A percentile compares a stretch with the other conserved stretches of the same genome.
Conservation (phyloP, 2,113 vertebrate genomes). For the Dinomys branickii region DNA sequence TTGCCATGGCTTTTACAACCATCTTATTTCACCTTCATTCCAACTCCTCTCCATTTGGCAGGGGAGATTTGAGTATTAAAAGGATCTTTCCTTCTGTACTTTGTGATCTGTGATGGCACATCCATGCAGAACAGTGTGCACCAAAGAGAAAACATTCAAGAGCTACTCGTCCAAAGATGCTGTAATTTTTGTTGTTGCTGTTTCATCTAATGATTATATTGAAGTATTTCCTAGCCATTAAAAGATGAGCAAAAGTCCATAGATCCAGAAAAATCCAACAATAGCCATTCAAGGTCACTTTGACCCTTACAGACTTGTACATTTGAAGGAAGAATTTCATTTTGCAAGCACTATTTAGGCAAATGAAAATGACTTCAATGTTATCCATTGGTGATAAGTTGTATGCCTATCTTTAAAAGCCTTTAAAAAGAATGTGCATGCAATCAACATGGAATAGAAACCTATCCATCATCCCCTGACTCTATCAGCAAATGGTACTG, state of each 20-base stretch:
- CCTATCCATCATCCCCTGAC: conserved; percentile 58
- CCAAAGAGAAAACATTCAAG: background rate
- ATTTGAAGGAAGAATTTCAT: background rate
- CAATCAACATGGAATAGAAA: conserved; percentile 73
- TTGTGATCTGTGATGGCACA: background rate
- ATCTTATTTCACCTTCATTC: background rate
- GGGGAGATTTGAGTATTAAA: background rate
- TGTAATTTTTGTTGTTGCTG: background rate
- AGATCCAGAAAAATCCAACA: conserved; percentile 28
- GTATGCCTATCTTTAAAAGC: conserved; percentile 12
- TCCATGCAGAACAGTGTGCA: background rate
- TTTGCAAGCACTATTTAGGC: conserved; percentile 16
- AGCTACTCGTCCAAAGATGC: conserved; percentile 13
- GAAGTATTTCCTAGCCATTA: conserved; percentile 46
- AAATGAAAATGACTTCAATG: conserved; percentile 53
- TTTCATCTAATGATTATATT: conserved; percentile 19
- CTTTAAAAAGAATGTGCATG: conserved; percentile 58
- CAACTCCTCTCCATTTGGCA: background rate
- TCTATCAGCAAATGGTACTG: conserved; percentile 70
- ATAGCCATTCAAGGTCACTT: conserved; percentile 29
- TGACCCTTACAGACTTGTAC: background rate
- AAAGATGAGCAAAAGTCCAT: background rate
- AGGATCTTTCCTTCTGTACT: background rate
- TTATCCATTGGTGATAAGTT: conserved; percentile 16
- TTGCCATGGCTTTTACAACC: background rate